Base-by-base conservation (phyloP, 2,113 vertebrate species). In the Equus przewalskii region DNA sequence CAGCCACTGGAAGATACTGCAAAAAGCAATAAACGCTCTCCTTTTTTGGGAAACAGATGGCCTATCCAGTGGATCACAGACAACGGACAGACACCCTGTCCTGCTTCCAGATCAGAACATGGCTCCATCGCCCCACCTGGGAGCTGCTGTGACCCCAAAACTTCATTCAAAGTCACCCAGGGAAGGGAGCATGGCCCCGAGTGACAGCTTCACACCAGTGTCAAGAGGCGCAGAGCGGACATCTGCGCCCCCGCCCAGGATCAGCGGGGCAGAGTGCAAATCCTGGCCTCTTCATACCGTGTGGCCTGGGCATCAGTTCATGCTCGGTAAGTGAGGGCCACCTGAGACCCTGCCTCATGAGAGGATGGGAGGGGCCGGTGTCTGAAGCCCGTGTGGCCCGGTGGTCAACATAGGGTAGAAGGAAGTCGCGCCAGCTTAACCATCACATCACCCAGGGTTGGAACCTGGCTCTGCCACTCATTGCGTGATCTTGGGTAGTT, bases 121-220 rank as follows among this genome's bases (percentile, higher is more conserved):
- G 1, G 24, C 44, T 69, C 36, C 51, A 3, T 21, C 62, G 33
- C 26, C 56, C 73, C 80, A 14, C 11, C 19, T 5, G 19, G 44
- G 69, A 83, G 79, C n/a, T 7, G 1, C 69, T 8, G 7, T 11
- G 67, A 81, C 81, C 36, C 69, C 64, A 85, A 75, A 78, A 62
- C 41, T 83, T 81, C 62, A 24, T 44, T 30, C 70, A 11, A 8
- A 46, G 41, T 30, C 0, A 1, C 51, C 54, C 58, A 7, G 62
- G 70, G 49, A 64, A 44, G 33, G 30, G 22, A 19, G 6, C 0
- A 0, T 14, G 24, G 24, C 14, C 75, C 64, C 0, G 0, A 54
- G 62, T 1, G 4, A 24, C 49, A 24, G 49, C 1, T 1, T 62
- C 28, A 7, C 0, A 0, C 7, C 75, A 41, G 0, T 0, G 2